These are phyloP conservation scores for Grapholita molesta DNA, from an alignment of 1,140 invertebrate species.

Conservation along the genomic window DNA sequence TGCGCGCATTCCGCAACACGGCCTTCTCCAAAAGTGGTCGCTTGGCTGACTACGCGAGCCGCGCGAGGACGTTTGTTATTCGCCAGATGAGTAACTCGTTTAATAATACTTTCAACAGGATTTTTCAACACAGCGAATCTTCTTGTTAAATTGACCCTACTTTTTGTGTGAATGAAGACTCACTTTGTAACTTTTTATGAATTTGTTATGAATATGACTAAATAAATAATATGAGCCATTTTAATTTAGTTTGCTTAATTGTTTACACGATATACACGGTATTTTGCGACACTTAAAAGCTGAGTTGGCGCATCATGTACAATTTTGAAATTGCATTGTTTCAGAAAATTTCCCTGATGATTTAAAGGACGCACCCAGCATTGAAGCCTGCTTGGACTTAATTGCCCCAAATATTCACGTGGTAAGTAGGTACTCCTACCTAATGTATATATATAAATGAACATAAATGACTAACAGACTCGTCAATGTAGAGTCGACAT, in stretches of 20 bases:
- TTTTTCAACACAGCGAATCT: too few relatives aligned
- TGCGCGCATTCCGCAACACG: neutral
- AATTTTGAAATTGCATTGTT: neutral
- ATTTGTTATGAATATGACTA: too few relatives aligned
- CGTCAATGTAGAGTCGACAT: too few relatives aligned
- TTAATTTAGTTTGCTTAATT: too few relatives aligned
- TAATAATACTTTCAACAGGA: too few relatives aligned
- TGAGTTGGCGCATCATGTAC: neutral
- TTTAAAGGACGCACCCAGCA: slow-evolving; percentile 13
- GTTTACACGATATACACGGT: too few relatives aligned
- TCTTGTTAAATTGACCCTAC: too few relatives aligned
- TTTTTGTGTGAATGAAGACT: too few relatives aligned
- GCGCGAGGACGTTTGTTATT: neutral
- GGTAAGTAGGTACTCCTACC: slow-evolving; percentile 30
- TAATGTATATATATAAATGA: neutral
- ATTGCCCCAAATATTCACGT: slow-evolving; percentile 32
- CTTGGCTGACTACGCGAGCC: neutral
- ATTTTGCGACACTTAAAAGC: too few relatives aligned
- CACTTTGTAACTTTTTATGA: too few relatives aligned
- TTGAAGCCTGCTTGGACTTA: slow-evolving; percentile 30
- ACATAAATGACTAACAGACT: too few relatives aligned
- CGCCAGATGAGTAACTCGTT: neutral
- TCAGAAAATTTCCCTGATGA: slow-evolving; percentile 8
- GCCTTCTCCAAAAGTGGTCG: neutral
- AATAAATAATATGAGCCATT: too few relatives aligned